Percentiles rank a stretch among this genome's conserved stretches.
Conservation (phyloP, 2,888 invertebrate genomes). For the Aphidoletes aphidimyza region DNA sequence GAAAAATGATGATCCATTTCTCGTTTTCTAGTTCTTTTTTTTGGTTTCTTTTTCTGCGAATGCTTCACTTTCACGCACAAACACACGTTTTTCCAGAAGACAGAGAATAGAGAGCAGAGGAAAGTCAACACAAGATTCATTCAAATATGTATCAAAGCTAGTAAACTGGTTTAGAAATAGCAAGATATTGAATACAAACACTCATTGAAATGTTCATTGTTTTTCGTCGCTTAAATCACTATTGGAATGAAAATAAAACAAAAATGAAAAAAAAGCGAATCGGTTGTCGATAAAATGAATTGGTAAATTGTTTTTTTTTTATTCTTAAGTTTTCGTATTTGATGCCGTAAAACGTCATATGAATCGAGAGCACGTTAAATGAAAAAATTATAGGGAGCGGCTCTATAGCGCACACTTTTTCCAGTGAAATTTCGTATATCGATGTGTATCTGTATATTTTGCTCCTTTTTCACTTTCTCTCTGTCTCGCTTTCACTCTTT, state of each 20-base stretch:
- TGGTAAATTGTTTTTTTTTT: no score
- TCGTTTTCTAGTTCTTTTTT: no score
- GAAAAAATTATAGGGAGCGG: slow-evolving; percentile 54
- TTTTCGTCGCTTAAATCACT: slow-evolving; percentile 28
- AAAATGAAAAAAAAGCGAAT: not conserved
- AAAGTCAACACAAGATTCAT: slow-evolving; percentile 2
- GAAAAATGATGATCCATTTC: no score
- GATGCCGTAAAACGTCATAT: slow-evolving; percentile 44
- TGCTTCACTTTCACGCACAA: slow-evolving; percentile 1
- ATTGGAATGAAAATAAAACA: not conserved
- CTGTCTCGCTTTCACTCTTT: not conserved
- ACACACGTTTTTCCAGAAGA: not conserved
- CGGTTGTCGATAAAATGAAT: not conserved
- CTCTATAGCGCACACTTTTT: slow-evolving; percentile 52
- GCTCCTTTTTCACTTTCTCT: not conserved
- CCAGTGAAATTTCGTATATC: slow-evolving; percentile 19
- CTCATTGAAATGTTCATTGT: slow-evolving; percentile 32
- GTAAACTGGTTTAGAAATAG: no score
- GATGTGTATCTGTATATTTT: slow-evolving; percentile 24
- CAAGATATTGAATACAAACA: slow-evolving; percentile 13
- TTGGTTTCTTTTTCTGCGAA: not conserved
- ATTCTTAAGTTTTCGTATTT: not conserved
- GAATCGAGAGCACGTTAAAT: slow-evolving; percentile 52
- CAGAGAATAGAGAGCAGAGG: not conserved
- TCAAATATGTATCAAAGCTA: not conserved